Percentiles rank a stretch among this genome's conserved stretches.
These are phyloP conservation scores for Sebastes elongatus DNA, from an alignment of 2,797 vertebrate species.

Conservation along the genomic window DNA sequence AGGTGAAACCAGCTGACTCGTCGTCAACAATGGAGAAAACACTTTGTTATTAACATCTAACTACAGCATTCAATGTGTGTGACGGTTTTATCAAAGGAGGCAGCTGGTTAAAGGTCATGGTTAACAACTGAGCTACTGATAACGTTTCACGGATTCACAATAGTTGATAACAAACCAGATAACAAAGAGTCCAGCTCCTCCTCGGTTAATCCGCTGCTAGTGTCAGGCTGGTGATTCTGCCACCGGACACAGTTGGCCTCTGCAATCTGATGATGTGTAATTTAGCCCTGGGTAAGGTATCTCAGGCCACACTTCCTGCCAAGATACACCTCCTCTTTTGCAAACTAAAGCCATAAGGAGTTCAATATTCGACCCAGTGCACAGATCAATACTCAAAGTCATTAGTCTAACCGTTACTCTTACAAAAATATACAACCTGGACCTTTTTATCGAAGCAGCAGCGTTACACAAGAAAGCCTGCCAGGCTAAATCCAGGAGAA, in stretches of 20 bases:
- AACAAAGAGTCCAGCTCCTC: no score
- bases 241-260: slow-evolving; percentile 63
- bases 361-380: accelerated
- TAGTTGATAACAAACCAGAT: slow-evolving; percentile 22
- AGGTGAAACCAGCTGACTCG: neutral
- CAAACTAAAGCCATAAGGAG: accelerated
- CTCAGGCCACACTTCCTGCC: slow-evolving; percentile 11
- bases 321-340: neutral
- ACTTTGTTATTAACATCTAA: neutral
- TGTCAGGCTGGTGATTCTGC: slow-evolving; percentile 15
- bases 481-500: accelerated
- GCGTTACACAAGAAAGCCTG: neutral
- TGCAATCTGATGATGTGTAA: accelerated
- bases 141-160: neutral
- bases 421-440: neutral
- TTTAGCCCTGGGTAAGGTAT: accelerated
- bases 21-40: neutral
- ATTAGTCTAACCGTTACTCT: accelerated
- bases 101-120: neutral
- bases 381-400: accelerated
- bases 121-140: slow-evolving; percentile 12
- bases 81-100: neutral
- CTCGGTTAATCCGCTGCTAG: neutral
- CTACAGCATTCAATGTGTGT: neutral
- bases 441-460: accelerated